phyloP scores from a whole-genome alignment of 2,888 invertebrate genomes.

The Matsumyia berberina region DNA sequence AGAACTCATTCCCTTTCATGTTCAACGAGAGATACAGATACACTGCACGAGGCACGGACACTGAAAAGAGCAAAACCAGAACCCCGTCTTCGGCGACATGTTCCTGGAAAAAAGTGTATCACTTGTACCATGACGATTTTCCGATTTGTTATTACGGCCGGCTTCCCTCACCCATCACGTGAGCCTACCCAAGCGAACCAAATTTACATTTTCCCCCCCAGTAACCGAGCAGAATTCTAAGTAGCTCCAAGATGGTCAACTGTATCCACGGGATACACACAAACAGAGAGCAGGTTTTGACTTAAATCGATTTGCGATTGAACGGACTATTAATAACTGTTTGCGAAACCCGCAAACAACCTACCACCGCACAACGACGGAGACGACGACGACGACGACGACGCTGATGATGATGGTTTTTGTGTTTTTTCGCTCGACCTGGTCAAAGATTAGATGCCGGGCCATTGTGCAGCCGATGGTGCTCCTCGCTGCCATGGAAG shows the following conservation, averaged over 20 bases:
- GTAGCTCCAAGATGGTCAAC: constrained; percentile 54
- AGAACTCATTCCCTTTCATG: constrained; percentile 47
- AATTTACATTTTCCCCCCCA: constrained; percentile 66
- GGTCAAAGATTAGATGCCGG: constrained; percentile 64
- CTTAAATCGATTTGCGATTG: constrained; percentile 75
- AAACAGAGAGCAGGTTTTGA: constrained; percentile 50
- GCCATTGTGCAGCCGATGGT: constrained; percentile 30
- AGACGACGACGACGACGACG: constrained; percentile 9
- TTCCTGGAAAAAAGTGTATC: constrained; percentile 73
- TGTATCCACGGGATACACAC: constrained; percentile 43
- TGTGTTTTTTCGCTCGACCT: constrained; percentile 61
- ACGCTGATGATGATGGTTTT: constrained; percentile 38
- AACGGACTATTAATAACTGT: constrained; percentile 75
- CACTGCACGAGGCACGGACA: neutral
- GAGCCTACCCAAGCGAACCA: constrained; percentile 26
- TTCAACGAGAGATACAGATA: constrained; percentile 44
- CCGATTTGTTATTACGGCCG: constrained; percentile 59
- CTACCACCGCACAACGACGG: constrained; percentile 18
- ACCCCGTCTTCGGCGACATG: constrained; percentile 36
- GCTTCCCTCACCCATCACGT: constrained; percentile 25
- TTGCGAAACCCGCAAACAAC: constrained; percentile 62
- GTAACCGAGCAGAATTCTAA: constrained; percentile 64
- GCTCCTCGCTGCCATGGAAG: constrained; percentile 17
- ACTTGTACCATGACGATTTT: constrained; percentile 75
- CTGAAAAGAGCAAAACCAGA: constrained; percentile 17